These are phyloP conservation scores for Brachypalpus laphriformis DNA, from an alignment of 2,888 invertebrate species.

Conservation along the genomic window DNA sequence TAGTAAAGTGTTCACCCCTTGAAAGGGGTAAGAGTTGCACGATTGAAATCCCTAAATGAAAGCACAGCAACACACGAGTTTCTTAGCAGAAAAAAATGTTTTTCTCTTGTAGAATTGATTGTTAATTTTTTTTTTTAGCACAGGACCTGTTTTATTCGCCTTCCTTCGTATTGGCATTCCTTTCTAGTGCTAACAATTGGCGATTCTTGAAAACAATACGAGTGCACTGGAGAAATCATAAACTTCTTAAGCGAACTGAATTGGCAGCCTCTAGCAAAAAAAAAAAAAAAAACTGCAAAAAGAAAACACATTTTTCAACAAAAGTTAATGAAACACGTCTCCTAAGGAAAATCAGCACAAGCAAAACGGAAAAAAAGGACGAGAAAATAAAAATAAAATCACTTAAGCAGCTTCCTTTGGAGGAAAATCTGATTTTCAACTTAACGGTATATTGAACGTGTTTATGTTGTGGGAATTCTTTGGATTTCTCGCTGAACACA, in stretches of 20 bases:
- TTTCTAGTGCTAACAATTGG: constrained; percentile 30
- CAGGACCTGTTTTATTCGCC: neutral
- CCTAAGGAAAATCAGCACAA: constrained; percentile 26
- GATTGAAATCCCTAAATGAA: neutral
- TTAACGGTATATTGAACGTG: constrained; percentile 51
- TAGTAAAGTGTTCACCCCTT: neutral
- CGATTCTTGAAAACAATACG: constrained; percentile 52
- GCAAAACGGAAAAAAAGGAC: neutral
- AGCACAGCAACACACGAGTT: neutral
- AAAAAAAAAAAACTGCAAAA: neutral
- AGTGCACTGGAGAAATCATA: constrained; percentile 54
- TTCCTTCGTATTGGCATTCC: too few relatives aligned
- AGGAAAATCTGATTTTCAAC: constrained; percentile 59
- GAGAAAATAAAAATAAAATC: neutral
- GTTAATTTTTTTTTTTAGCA: neutral
- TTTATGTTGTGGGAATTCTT: constrained; percentile 40
- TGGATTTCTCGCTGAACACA: neutral
- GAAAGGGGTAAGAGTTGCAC: neutral
- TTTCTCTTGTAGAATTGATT: constrained; percentile 34
- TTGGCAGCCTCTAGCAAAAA: neutral
- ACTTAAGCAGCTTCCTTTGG: constrained; percentile 22
- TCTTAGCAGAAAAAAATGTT: neutral
- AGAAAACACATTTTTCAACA: constrained; percentile 4
- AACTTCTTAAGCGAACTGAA: constrained; percentile 54
- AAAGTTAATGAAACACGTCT: constrained; percentile 67